A percentile compares a stretch with the other conserved stretches of the same genome.
These are phyloP conservation scores for Ophioderma brevispina DNA, from an alignment of 35 echinoderm and acorn worm genomes.

Conservation along the genomic window DNA sequence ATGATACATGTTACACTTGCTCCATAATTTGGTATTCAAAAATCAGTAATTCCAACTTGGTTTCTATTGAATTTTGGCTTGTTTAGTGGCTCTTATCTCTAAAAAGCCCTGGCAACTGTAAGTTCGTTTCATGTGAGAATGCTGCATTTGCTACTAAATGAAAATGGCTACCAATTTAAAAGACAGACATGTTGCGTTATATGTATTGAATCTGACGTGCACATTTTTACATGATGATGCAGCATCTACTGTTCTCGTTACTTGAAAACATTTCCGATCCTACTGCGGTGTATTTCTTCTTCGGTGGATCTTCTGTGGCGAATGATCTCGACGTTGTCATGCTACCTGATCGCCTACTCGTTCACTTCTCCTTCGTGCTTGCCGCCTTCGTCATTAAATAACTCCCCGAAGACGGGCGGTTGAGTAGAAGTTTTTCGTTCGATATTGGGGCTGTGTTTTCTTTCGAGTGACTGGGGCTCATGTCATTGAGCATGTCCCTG, in stretches of 20 bases:
- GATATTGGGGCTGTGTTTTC: slow-evolving; percentile 21
- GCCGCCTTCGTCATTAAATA: slow-evolving; percentile 4
- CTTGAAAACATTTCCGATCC: background rate
- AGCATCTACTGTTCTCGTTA: slow-evolving; percentile 20
- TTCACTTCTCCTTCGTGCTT: slow-evolving; percentile 21
- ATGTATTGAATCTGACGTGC: no score
- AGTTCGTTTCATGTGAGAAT: no score
- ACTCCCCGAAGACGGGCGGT: slow-evolving; percentile 15
- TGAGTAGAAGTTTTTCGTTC: background rate
- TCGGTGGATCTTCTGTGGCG: background rate
- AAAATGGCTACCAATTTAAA: no score
- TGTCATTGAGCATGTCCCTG: slow-evolving; percentile 29
- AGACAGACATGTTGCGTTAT: no score
- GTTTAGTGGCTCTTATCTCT: no score
- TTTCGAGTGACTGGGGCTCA: background rate
- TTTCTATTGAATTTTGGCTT: no score
- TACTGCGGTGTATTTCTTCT: background rate
- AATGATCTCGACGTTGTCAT: background rate
- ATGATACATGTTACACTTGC: no score
- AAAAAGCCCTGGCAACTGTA: no score
- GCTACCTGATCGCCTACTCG: slow-evolving; percentile 1
- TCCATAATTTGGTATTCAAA: no score
- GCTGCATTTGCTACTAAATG: no score
- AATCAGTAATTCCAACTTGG: no score
- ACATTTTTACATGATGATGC: slow-evolving; percentile 23